Conservation (phyloP, 2,113 vertebrate species). For the Sakesphorus luctuosus region DNA sequence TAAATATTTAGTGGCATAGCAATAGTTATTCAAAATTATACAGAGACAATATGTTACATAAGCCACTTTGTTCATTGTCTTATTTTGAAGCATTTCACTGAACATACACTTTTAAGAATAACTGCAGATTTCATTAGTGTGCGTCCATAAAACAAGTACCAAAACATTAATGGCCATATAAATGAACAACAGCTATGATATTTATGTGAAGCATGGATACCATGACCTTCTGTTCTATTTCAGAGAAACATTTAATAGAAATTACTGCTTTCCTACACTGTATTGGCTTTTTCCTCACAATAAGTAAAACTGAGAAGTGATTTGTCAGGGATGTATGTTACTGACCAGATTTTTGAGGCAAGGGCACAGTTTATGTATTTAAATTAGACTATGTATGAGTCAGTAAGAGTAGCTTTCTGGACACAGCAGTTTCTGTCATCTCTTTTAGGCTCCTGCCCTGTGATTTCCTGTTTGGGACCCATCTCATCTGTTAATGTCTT, state of each 20-base stretch:
- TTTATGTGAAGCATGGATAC: neutral
- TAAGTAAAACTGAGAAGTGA: neutral
- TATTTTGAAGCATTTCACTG: neutral
- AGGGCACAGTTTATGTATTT: neutral
- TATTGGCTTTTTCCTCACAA: neutral
- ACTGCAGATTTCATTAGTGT: neutral
- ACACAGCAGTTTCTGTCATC: neutral
- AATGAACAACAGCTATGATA: neutral
- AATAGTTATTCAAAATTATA: constrained; percentile 5
- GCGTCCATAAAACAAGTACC: neutral
- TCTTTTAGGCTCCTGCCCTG: neutral
- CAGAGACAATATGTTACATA: neutral
- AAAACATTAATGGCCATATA: neutral
- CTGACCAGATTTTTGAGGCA: neutral
- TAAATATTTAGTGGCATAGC: neutral
- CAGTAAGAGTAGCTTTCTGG: neutral
- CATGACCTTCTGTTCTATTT: neutral
- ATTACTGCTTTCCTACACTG: neutral
- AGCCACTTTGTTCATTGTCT: neutral
- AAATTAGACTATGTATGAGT: neutral
- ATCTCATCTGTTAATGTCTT: fast-evolving
- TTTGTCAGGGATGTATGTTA: neutral
- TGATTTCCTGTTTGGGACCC: neutral
- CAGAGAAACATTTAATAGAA: neutral
- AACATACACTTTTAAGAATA: neutral